phyloP scores from a whole-genome alignment of 2,113 vertebrate genomes.

The Puffinus mauretanicus region DNA sequence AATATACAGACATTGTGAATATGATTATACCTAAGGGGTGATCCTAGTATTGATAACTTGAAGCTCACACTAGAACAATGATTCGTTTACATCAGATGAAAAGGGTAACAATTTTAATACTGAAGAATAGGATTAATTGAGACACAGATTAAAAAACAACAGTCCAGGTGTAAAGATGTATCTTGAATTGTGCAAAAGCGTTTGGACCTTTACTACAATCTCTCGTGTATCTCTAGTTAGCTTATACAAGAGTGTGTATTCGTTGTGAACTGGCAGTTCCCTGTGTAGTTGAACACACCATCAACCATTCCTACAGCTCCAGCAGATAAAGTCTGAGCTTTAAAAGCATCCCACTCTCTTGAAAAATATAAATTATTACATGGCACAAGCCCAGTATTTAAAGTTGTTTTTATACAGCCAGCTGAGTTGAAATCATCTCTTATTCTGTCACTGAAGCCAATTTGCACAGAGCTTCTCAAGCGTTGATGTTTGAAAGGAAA shows the following conservation, averaged over 20 bases:
- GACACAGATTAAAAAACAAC: neutral
- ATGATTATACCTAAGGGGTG: neutral
- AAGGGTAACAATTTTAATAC: neutral
- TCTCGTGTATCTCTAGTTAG: neutral
- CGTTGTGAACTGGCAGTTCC: neutral
- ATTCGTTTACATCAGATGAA: neutral
- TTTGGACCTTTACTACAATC: neutral
- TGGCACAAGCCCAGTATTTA: neutral
- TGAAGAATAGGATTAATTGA: neutral
- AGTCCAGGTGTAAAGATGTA: neutral
- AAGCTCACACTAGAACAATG: neutral
- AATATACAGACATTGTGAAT: neutral
- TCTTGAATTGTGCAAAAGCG: neutral
- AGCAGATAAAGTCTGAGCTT: neutral
- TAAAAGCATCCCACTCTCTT: neutral
- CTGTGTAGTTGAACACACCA: neutral
- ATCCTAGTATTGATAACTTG: neutral
- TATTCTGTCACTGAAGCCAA: neutral
- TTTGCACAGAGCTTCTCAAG: neutral
- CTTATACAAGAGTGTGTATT: neutral
- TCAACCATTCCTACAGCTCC: neutral
- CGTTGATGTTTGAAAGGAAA: neutral
- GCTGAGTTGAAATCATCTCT: neutral
- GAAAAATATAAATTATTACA: neutral
- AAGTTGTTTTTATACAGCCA: neutral